Evolutionary conservation across 92 coral and sea anemone species (phyloP), one percentile per base, ranked within the genome.

Genomic region (Actinernus sp.): DNA sequence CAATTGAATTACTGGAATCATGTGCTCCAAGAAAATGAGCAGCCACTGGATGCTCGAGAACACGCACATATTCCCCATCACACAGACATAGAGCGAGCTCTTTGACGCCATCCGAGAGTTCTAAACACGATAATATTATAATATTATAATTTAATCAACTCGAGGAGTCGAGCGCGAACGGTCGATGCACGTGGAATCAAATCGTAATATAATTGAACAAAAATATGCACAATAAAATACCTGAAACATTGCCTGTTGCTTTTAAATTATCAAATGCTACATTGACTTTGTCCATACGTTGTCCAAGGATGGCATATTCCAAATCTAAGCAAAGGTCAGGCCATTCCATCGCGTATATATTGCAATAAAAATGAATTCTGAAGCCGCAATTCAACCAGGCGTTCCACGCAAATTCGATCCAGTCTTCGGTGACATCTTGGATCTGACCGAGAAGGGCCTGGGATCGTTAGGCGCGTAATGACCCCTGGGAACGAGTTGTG

Each of bases 21-120:
- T 36, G 6, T 34, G 41, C 5, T 0, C 66, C 78, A 5, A 70
- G 34, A 41, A 70, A 41, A 19, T 29, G 31, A 19, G 9, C 20
- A 3, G 58, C 78, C 26, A 53, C 49, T 7, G 56, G 52, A 2
- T 28, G 40, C 20, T 61, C 69, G 9, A 82, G 48, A 25, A 73
- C 88, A 30, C 50, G 8, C 2, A 39, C 10, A 39, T 74, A 82
- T 26, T 82, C 82, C 58, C 83, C 78, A 14, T 20, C 25, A 16
- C 65, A 55, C 33, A 82, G 3, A 26, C 73, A 66, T 11, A 13
- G 28, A 6, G 54, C 73, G 10, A 67, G 49, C 23, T 49, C 40
- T 55, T 68, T 61, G 5, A 74, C 31, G 20, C 65, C 79, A 14
- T 10, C 32, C 6, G 38, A 21, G 12, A 54, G 52, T 24, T 56